Percentiles rank a stretch among this genome's conserved stretches.
These are phyloP conservation scores for Onychorhynchus coronatus DNA, from an alignment of 2,113 vertebrate species.

Conservation along the genomic window DNA sequence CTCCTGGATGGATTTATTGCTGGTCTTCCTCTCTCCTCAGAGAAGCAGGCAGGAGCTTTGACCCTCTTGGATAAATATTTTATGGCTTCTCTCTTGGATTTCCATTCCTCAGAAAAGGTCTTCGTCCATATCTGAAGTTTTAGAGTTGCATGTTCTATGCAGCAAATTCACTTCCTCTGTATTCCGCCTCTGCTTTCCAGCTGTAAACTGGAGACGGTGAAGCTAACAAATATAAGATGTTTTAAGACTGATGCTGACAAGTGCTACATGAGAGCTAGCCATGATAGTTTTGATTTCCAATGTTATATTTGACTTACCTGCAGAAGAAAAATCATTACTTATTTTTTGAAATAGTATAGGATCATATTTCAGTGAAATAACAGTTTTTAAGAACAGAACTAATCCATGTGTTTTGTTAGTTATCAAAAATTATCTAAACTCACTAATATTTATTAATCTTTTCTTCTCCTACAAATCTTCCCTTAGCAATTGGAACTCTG, in stretches of 20 bases:
- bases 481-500: slow-evolving; percentile 96
- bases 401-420: neutral
- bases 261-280: neutral
- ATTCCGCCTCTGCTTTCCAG: neutral
- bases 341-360: neutral
- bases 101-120: neutral
- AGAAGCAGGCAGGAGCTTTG: neutral
- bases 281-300: neutral
- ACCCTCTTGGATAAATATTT: neutral
- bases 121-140: neutral
- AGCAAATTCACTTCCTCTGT: neutral
- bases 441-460: slow-evolving; percentile 16
- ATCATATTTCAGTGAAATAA: neutral
- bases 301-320: neutral
- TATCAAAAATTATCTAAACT: neutral
- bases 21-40: neutral
- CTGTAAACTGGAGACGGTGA: neutral
- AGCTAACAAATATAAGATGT: neutral
- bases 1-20: neutral
- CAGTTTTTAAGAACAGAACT: neutral
- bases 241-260: neutral
- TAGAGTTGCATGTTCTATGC: neutral
- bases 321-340: neutral
- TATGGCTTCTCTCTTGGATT: neutral
- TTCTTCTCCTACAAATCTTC: slow-evolving; percentile 45